Evolutionary conservation across 2,888 invertebrate genomes (phyloP).

Genomic region (Orchesella flavescens): DNA sequence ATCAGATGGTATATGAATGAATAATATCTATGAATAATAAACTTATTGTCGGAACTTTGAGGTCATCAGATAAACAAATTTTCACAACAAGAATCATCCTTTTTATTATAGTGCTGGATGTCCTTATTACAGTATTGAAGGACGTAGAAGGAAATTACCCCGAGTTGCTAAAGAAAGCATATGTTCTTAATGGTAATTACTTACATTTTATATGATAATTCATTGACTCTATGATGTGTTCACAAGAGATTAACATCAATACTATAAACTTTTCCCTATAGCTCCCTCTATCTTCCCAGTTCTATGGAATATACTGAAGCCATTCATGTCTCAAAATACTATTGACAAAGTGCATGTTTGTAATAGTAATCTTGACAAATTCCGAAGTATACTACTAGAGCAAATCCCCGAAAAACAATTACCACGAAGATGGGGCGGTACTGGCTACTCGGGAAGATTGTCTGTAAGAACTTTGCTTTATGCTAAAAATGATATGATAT

Average conservation of each 20-base stretch:
- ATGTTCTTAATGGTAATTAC: slow-evolving; percentile 46
- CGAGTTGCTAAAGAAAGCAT: slow-evolving; percentile 30
- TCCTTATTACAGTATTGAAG: slow-evolving; percentile 16
- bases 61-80: too few relatives aligned
- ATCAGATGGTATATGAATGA: slow-evolving; percentile 12
- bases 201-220: background rate
- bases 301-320: slow-evolving; percentile 31
- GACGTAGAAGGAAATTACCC: slow-evolving; percentile 56
- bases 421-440: slow-evolving; percentile 48
- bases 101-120: slow-evolving; percentile 41
- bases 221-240: background rate
- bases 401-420: slow-evolving; percentile 19
- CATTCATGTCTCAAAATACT: slow-evolving; percentile 41
- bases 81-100: too few relatives aligned
- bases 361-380: slow-evolving; percentile 27
- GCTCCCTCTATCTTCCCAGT: slow-evolving; percentile 29
- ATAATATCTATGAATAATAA: too few relatives aligned
- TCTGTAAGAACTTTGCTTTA: background rate
- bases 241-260: background rate
- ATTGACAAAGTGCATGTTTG: slow-evolving; percentile 35
- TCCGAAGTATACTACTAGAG: slow-evolving; percentile 9
- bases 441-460: slow-evolving; percentile 1
- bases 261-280: background rate
- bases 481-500: too few relatives aligned
- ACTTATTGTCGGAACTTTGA: too few relatives aligned